A percentile compares a stretch with the other conserved stretches of the same genome.
phyloP scores from a whole-genome alignment of 2,797 vertebrate genomes.

The Dicrostonyx torquatus region DNA sequence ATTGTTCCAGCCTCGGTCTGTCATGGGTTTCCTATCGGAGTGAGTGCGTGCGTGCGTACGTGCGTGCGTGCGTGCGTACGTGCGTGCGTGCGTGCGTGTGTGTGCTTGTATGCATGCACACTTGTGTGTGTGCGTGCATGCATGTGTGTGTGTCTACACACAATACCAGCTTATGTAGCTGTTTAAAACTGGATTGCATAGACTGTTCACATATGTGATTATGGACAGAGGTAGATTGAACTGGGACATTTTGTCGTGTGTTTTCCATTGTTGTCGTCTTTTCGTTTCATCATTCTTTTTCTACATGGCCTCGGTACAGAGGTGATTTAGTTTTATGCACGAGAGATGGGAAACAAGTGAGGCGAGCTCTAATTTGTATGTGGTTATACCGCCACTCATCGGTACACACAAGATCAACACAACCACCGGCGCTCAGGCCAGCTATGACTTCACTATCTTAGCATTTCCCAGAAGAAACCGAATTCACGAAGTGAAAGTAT shows the following conservation, averaged over 20 bases:
- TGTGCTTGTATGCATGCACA: not conserved
- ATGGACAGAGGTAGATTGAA: not conserved
- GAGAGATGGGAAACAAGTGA: not conserved
- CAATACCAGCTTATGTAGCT: not conserved
- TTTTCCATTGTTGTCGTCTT: not conserved
- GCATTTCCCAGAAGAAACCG: constrained; percentile 64
- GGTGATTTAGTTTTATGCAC: not conserved
- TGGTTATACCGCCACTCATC: not conserved
- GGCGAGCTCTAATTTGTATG: not conserved
- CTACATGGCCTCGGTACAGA: not conserved
- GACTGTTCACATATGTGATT: not conserved
- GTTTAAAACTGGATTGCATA: constrained; percentile 2
- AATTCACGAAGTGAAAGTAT: constrained; percentile 77
- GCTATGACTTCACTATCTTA: not conserved
- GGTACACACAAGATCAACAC: not conserved
- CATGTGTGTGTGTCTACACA: not conserved
- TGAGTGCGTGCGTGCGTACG: not conserved
- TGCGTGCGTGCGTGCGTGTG: not conserved
- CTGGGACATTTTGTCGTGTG: not conserved
- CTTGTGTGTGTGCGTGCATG: not conserved
- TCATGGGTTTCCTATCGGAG: not conserved
- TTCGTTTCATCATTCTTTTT: not conserved
- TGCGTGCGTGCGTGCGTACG: not conserved
- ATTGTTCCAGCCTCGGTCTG: not conserved
- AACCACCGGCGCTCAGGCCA: not conserved